Conservation (phyloP, 2,797 vertebrate species). For the Melanotaenia parkinsoni region DNA sequence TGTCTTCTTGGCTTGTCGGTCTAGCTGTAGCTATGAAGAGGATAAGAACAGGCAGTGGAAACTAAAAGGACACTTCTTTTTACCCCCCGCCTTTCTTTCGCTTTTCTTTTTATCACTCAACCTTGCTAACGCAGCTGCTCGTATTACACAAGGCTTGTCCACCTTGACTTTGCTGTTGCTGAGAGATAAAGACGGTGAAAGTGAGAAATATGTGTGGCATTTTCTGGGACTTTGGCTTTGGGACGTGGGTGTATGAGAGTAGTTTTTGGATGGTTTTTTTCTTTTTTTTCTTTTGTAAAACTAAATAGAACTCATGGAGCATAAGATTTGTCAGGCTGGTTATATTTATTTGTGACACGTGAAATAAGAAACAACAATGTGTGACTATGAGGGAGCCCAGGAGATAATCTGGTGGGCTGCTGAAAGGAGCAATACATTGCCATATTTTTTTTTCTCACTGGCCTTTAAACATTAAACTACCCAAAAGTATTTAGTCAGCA, state of each 20-base stretch:
- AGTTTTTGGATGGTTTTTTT: background rate
- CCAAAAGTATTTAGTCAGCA: constrained; percentile 67
- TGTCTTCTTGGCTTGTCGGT: constrained; percentile 69
- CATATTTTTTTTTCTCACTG: constrained; percentile 44
- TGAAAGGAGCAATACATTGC: constrained; percentile 66
- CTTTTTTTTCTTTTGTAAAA: constrained; percentile 26
- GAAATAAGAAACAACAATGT: constrained; percentile 81
- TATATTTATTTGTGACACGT: constrained; percentile 71
- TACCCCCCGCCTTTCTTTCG: constrained; percentile 41
- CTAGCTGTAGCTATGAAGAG: constrained; percentile 69
- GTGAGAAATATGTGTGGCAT: constrained; percentile 67
- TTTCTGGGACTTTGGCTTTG: constrained; percentile 62
- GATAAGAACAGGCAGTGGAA: constrained; percentile 62
- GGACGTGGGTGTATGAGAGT: constrained; percentile 5
- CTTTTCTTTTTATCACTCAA: constrained; percentile 56
- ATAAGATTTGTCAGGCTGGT: constrained; percentile 49
- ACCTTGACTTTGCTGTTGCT: constrained; percentile 70
- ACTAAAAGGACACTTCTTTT: constrained; percentile 66
- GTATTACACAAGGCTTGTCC: constrained; percentile 69
- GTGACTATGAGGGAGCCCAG: constrained; percentile 81
- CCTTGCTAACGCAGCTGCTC: constrained; percentile 68
- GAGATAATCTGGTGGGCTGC: constrained; percentile 70
- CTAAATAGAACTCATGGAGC: constrained; percentile 24
- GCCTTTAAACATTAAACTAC: constrained; percentile 64
- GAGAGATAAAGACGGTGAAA: constrained; percentile 78